phyloP scores from a whole-genome alignment of 2,113 vertebrate genomes.

The Ariopsis seemanni region DNA sequence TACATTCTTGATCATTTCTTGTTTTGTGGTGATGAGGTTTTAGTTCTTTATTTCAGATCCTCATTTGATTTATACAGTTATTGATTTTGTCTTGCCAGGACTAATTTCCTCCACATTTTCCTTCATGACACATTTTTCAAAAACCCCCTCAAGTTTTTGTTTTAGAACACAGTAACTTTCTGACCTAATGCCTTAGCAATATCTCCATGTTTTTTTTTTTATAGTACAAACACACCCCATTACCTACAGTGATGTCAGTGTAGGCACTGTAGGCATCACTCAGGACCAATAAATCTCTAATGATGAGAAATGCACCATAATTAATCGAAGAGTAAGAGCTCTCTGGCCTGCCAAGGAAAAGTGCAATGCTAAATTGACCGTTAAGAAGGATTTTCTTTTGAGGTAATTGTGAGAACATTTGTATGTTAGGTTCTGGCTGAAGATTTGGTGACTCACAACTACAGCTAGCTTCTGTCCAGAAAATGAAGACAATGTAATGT shows the following conservation, averaged over 20 bases:
- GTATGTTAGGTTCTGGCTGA: not conserved
- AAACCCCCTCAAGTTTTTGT: not conserved
- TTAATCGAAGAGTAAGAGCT: conserved; percentile 2
- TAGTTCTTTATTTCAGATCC: not conserved
- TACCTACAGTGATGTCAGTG: conserved; percentile 44
- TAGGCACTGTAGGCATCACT: conserved; percentile 24
- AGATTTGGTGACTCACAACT: not conserved
- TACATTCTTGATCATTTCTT: not conserved
- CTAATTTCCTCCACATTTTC: not conserved
- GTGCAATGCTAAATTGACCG: not conserved
- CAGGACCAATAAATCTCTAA: conserved; percentile 31
- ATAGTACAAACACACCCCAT: conserved; percentile 26
- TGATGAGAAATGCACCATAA: conserved; percentile 25
- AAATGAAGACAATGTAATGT: not conserved
- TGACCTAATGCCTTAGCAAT: conserved; percentile 7
- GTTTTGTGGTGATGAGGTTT: not conserved
- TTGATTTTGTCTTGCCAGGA: not conserved
- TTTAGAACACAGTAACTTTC: not conserved
- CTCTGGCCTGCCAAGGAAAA: conserved; percentile 31
- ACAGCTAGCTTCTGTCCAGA: conserved; percentile 14
- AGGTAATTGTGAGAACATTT: not conserved
- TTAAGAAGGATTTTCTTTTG: conserved; percentile 30
- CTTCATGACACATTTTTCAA: conserved; percentile 6
- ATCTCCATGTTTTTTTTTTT: conserved; percentile 20
- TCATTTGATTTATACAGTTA: not conserved